phyloP scores from a whole-genome alignment of 2,888 invertebrate genomes.

The Philhelius pedissequus region DNA sequence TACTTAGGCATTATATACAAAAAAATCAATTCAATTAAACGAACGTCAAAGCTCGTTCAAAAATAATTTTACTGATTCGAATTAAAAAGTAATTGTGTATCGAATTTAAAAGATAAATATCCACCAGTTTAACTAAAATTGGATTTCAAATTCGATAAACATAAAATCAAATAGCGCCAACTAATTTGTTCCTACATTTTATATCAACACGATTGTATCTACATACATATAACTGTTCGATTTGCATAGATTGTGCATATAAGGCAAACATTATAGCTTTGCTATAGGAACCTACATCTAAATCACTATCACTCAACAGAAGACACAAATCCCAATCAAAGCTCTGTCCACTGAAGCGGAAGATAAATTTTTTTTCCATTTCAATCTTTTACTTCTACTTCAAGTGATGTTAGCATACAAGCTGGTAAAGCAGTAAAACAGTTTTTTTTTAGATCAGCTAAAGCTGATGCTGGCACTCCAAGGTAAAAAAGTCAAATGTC shows the following conservation, averaged over 20 bases:
- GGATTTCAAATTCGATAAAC: too few relatives aligned
- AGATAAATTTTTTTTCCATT: slow-evolving; percentile 61
- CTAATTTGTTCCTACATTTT: too few relatives aligned
- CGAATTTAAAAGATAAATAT: too few relatives aligned
- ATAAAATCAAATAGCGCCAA: too few relatives aligned
- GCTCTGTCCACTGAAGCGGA: slow-evolving; percentile 49
- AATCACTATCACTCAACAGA: slow-evolving; percentile 41
- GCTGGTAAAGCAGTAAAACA: background rate
- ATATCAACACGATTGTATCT: background rate
- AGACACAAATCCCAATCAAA: slow-evolving; percentile 57
- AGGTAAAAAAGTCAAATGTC: slow-evolving; percentile 64
- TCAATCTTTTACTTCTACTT: slow-evolving; percentile 46
- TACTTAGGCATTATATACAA: too few relatives aligned
- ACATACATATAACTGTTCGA: background rate
- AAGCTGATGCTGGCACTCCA: slow-evolving; percentile 44
- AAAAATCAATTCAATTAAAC: too few relatives aligned
- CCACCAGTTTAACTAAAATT: too few relatives aligned
- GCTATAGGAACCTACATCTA: background rate
- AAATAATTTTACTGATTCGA: too few relatives aligned
- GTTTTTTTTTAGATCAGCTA: too few relatives aligned
- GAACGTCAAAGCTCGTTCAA: too few relatives aligned
- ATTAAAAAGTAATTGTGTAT: too few relatives aligned
- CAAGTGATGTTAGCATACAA: slow-evolving; percentile 67
- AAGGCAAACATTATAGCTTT: background rate
- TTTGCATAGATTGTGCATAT: background rate